Evolutionary conservation across 2,888 invertebrate species (phyloP).

Genomic region (Drosophila incognita): DNA sequence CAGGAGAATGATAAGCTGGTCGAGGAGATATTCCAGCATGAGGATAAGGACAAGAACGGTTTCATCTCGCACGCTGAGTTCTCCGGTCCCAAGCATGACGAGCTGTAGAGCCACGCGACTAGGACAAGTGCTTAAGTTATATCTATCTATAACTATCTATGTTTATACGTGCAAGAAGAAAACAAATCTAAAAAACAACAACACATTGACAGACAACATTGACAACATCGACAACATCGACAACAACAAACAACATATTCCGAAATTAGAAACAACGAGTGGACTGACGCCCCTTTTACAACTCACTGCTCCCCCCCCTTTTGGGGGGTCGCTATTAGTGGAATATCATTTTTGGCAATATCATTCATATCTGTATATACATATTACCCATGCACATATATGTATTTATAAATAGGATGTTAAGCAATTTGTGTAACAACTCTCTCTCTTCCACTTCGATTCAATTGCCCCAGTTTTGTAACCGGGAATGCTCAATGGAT

Average conservation of each 20-base stretch:
- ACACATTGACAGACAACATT: constrained; percentile 33
- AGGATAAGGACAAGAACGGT: constrained; percentile 98
- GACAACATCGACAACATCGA: constrained; percentile 15
- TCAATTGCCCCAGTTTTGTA: constrained; percentile 18
- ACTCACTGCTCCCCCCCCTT: not conserved
- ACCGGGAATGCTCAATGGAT: constrained; percentile 31
- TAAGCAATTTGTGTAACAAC: constrained; percentile 23
- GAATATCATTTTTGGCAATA: constrained; percentile 24
- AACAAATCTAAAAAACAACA: constrained; percentile 18
- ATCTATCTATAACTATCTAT: constrained; percentile 50
- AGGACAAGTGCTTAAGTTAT: constrained; percentile 72
- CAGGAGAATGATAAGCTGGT: constrained; percentile 96
- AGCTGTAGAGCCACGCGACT: constrained; percentile 88
- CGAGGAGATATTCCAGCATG: constrained; percentile 98
- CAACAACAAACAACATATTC: constrained; percentile 28
- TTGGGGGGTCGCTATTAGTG: too few species aligned
- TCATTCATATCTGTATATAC: constrained; percentile 66
- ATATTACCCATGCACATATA: constrained; percentile 34
- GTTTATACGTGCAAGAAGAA: constrained; percentile 41
- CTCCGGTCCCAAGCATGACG: constrained; percentile 98
- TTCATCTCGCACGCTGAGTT: constrained; percentile 98
- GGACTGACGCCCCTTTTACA: constrained; percentile 45
- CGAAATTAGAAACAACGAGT: constrained; percentile 35
- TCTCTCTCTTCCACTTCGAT: constrained; percentile 14
- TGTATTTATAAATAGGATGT: constrained; percentile 47